phyloP scores from a whole-genome alignment of 2,797 vertebrate genomes.

The Pogoniulus pusillus region DNA sequence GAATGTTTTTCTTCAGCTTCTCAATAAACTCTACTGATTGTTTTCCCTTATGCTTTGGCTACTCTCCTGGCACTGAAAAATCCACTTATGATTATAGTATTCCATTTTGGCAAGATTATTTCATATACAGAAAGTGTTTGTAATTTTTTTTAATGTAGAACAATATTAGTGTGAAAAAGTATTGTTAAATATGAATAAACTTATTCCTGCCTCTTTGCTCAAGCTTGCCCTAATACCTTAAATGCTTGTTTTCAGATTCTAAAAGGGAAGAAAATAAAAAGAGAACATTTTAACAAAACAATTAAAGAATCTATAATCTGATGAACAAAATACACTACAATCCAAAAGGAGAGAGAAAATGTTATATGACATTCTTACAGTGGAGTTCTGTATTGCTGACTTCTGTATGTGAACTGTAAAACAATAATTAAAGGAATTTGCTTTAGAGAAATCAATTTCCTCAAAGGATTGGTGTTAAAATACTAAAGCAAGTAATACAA shows the following conservation, averaged over 20 bases:
- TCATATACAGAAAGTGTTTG: neutral
- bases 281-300: neutral
- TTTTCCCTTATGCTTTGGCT: neutral
- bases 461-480: neutral
- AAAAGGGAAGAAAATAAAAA: neutral
- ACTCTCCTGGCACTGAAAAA: neutral
- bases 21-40: neutral
- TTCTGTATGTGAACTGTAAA: neutral
- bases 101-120: neutral
- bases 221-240: neutral
- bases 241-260: neutral
- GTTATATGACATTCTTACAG: neutral
- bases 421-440: neutral
- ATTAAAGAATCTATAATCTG: neutral
- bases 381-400: neutral
- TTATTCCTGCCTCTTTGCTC: neutral
- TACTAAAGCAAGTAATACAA: neutral
- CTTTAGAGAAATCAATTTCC: neutral
- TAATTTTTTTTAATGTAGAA: constrained; percentile 1
- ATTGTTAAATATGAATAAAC: constrained; percentile 10
- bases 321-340: neutral
- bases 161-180: neutral
- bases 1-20: neutral
- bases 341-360: neutral
- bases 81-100: neutral